Evolutionary conservation across 23 tunicate species (phyloP), one percentile per base, ranked within the genome.

Genomic region (Aplidium turbinatum): DNA sequence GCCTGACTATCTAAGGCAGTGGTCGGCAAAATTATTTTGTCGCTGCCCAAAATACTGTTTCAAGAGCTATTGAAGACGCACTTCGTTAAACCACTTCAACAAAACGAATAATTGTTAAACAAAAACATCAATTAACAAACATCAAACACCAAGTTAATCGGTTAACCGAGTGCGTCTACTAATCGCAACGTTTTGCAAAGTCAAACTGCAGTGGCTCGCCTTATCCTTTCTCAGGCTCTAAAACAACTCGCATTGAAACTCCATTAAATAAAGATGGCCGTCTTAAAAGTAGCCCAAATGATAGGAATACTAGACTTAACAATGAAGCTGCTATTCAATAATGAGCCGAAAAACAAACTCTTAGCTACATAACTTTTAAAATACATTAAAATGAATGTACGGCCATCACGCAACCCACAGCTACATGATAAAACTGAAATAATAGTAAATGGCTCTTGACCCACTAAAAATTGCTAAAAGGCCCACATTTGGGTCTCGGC

Each of bases 401-500:
- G 16, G 50, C 50, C 16, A 42, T 42, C 50, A 42, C 50, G 50
- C 50, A 42, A 42, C 50, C 50, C 50, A 16, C 50, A 42, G 16
- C 50, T 42, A 42, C 50, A 42, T 42, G 50, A 42, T 42, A 42
- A 42, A 42, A 42, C 50, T 42, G 16, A 42, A 42, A 42, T 42
- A 42, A 42, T 42, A 42, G 16, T 9, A 42, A 42, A 42, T 42
- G 16, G 50, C 50, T 42, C 50, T 11, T 16, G 50, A 16, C 50
- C 50, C 50, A 42, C 50, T 42, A 42, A 42, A 42, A 42, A 56
- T 56, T 22, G n/a, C n/a, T n/a, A n/a, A n/a, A n/a, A n/a, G n/a
- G n/a, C n/a, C n/a, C n/a, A n/a, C n/a, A n/a, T n/a, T n/a, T n/a
- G n/a, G n/a, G n/a, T n/a, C n/a, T n/a, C n/a, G n/a, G n/a, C n/a